phyloP scores from a whole-genome alignment of 2,888 invertebrate species.

The Leptinotarsa tumamoca region DNA sequence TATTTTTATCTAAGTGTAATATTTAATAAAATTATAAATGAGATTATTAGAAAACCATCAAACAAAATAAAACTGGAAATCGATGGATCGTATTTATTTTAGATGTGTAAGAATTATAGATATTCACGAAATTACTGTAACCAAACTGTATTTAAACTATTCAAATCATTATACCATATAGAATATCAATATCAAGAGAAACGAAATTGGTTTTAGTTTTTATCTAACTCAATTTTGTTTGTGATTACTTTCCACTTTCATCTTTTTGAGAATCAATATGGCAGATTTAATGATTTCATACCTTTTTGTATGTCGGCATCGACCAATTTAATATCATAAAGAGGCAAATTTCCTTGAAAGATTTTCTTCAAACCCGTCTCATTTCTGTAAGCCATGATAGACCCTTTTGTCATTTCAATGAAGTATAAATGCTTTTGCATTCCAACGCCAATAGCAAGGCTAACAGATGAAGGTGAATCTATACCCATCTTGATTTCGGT shows the following conservation, averaged over 20 bases:
- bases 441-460: slow-evolving; percentile 51
- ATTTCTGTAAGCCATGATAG: slow-evolving; percentile 68
- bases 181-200: slow-evolving; percentile 25
- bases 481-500: slow-evolving; percentile 67
- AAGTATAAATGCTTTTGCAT: slow-evolving; percentile 74
- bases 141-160: too few relatives aligned
- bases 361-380: slow-evolving; percentile 67
- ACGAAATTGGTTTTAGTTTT: too few relatives aligned
- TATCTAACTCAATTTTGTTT: too few relatives aligned
- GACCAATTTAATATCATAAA: slow-evolving; percentile 77
- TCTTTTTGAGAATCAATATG: background rate
- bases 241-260: too few relatives aligned
- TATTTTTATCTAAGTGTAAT: too few relatives aligned
- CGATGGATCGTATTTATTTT: too few relatives aligned
- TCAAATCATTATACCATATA: background rate
- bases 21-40: too few relatives aligned
- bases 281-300: slow-evolving; percentile 44
- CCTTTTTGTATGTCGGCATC: slow-evolving; percentile 72
- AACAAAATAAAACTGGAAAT: too few relatives aligned
- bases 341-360: slow-evolving; percentile 73
- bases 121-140: too few relatives aligned
- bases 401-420: slow-evolving; percentile 78
- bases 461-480: slow-evolving; percentile 69
- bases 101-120: too few relatives aligned
- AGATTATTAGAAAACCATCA: too few relatives aligned